Evolutionary conservation across 30 jellyfish, hydroid and myxozoan genomes (phyloP), one percentile per base, ranked within the genome.

Genomic region (Catostylus mosaicus): DNA sequence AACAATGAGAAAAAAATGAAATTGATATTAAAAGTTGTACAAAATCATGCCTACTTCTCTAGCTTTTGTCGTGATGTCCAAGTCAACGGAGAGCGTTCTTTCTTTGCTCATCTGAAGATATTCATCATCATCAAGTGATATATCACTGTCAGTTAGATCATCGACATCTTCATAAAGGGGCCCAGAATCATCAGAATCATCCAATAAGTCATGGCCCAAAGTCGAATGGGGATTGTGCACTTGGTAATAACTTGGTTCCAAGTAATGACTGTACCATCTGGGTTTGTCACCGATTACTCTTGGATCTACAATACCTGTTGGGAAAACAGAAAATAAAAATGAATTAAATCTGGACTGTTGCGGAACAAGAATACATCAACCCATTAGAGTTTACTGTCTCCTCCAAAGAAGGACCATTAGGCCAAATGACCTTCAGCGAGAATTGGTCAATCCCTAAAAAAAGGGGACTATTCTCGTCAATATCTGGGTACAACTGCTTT

Each of bases 231-330:
- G 98, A 71, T 85, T 85, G 84, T 91, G 98, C 0, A 91, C 98
- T 85, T 91, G 98, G 87, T 74, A 91, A 43, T 84, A 91, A 30
- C 68, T 48, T 78, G 98, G 98, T 24, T 79, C 96, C 66, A 91
- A 80, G 63, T 91, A 91, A 77, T 91, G 98, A 50, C 96, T 91
- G 77, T 84, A 91, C 98, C 98, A 91, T 40, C 96, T 69, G 8
- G 98, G 98, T 54, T 91, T 91, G 82, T 91, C 98, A 1, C 98
- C 98, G 59, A 91, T 75, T 32, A 91, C 82, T 35, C 93, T 59
- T 2, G 98, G 98, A 65, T 91, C 96, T 16, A 77, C 67, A 27
- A 91, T 85, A 1, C 96, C 98, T 91, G 30, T n/a, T n/a, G n/a
- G n/a, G n/a, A n/a, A n/a, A n/a, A n/a, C n/a, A n/a, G n/a, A n/a